Base-by-base conservation (phyloP, 2,113 vertebrate genomes). In the Aepyceros melampus region DNA sequence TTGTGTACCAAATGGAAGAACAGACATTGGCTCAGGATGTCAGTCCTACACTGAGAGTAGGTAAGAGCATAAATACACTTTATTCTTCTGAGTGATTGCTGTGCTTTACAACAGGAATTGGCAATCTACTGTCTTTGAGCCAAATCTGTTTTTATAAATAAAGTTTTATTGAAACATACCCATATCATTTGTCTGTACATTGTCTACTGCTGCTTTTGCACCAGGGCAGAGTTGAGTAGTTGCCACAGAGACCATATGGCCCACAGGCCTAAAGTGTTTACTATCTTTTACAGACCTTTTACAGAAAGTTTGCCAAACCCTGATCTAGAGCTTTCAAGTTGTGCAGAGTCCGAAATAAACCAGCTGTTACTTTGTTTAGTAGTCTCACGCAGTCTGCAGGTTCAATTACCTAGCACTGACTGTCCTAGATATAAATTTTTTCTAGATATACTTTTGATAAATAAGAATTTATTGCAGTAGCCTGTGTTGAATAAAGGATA, bases 131-230 rank as follows among this genome's bases (percentile, higher is more conserved):
- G 33, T 47, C 2, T 25, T 4, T 87, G 55, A n/a, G 58, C 49
- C 47, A 95, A 67, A 94, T 67, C 13, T 67, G 31, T 55, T 67
- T 88, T 92, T 91, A 2, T 51, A 84, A 97, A 91, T 91, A 93
- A 94, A 91, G 45, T 67, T 97, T 96, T 94, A 95, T 56, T 92
- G 85, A 64, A 87, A 88, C 12, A 58, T 6, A 60, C 36, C 21
- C 47, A 87, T 8, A 10, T 71, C 23, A 56, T 81, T 94, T 84
- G 19, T 95, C 87, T 88, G 62, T 13, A 14, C 47, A 40, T 84
- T 43, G 36, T 83, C 85, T 79, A 6, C 9, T 13, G 45, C 47
- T 91, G 56, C 36, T 92, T 55, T 95, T 2, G 31, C 29, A 51
- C 45, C 45, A 15, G 55, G 25, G 83, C 27, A 51, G 51, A 74